Conservation (phyloP, 2,113 vertebrate genomes). For the Crocuta crocuta region DNA sequence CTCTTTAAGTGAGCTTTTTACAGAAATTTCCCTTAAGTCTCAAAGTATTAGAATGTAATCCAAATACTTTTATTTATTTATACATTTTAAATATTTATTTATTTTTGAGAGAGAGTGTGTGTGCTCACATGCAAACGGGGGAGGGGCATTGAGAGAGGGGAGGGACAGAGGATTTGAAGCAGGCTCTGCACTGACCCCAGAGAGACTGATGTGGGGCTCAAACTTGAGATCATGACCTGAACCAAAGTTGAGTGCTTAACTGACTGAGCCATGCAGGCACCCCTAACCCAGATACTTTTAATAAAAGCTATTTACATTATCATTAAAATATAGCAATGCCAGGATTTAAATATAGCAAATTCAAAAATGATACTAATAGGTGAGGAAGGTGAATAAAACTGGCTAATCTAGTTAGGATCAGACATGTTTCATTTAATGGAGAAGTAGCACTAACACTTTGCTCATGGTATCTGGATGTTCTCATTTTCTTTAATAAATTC, state of each 20-base stretch:
- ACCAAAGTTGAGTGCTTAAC: too few relatives aligned
- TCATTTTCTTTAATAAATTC: not conserved
- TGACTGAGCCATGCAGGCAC: too few relatives aligned
- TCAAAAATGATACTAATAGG: not conserved
- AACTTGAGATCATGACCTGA: too few relatives aligned
- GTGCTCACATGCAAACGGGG: too few relatives aligned
- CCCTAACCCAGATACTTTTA: not conserved
- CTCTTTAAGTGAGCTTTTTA: not conserved
- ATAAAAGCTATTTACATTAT: not conserved
- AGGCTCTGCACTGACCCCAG: too few relatives aligned
- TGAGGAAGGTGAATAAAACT: not conserved
- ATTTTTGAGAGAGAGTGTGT: too few relatives aligned
- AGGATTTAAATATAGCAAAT: not conserved
- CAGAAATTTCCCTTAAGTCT: not conserved
- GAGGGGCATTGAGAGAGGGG: too few relatives aligned
- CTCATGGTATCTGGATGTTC: not conserved
- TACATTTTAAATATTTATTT: too few relatives aligned
- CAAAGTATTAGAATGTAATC: not conserved
- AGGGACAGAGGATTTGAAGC: too few relatives aligned
- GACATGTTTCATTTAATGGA: not conserved
- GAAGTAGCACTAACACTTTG: not conserved
- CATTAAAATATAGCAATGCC: not conserved
- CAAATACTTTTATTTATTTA: not conserved
- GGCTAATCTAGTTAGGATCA: not conserved
- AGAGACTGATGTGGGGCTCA: too few relatives aligned